phyloP scores from a whole-genome alignment of 2,888 invertebrate species.

The Lasioglossum oenotherae region DNA sequence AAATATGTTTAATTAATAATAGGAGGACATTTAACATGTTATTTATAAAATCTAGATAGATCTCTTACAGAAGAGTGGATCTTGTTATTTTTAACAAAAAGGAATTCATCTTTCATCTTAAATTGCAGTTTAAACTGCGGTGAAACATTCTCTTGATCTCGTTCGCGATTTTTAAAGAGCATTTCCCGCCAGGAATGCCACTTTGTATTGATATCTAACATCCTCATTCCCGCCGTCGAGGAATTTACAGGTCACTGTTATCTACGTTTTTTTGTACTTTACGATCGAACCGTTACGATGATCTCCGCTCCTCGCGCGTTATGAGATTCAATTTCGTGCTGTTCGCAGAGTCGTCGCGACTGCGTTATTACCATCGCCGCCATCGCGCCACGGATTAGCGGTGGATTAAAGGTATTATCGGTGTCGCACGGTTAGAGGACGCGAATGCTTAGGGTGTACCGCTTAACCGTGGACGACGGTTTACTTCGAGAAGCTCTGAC shows the following conservation, averaged over 20 bases:
- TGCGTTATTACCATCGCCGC: slow-evolving; percentile 51
- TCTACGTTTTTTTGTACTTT: not conserved
- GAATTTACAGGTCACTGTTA: not conserved
- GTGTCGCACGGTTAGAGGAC: not conserved
- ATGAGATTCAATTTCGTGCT: slow-evolving; percentile 63
- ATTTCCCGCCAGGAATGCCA: not conserved
- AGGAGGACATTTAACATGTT: not conserved
- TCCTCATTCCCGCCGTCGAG: not conserved
- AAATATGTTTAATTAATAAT: not conserved
- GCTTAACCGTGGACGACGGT: not conserved
- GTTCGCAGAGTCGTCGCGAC: slow-evolving; percentile 31
- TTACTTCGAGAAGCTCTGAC: not conserved
- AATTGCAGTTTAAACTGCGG: not conserved
- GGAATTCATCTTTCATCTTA: too few species aligned
- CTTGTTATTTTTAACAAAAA: too few species aligned
- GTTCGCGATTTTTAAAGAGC: not conserved
- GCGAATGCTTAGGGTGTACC: not conserved
- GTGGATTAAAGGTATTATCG: slow-evolving; percentile 51
- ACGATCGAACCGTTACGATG: not conserved
- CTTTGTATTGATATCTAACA: not conserved
- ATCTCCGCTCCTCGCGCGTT: slow-evolving; percentile 19
- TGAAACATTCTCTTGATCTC: not conserved
- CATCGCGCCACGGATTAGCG: slow-evolving; percentile 44
- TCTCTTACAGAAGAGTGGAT: not conserved
- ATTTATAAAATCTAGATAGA: not conserved